Evolutionary conservation across 2,113 vertebrate species (phyloP).

Genomic region (Himantopus leucocephalus): DNA sequence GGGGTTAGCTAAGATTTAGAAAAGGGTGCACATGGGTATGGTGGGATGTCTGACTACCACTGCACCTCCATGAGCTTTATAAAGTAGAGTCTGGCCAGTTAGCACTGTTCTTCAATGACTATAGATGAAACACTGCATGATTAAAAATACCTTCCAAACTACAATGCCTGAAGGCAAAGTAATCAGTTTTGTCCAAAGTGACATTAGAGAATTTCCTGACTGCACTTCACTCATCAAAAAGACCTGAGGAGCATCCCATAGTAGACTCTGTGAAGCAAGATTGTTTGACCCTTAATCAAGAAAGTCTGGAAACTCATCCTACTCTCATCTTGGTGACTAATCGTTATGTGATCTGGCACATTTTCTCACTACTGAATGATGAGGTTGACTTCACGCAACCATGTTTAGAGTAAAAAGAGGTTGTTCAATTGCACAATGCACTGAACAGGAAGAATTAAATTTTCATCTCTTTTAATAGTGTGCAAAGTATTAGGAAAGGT

Average conservation of each 20-base stretch:
- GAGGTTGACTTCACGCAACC: neutral
- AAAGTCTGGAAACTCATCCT: neutral
- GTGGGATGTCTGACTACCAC: neutral
- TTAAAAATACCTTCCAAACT: neutral
- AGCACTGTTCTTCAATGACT: neutral
- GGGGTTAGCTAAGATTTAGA: neutral
- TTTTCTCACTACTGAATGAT: neutral
- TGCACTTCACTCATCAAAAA: neutral
- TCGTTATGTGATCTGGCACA: neutral
- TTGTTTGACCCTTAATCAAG: neutral
- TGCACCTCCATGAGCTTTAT: neutral
- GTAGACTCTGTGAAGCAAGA: neutral
- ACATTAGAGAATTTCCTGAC: neutral
- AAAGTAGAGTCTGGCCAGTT: neutral
- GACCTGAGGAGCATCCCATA: neutral
- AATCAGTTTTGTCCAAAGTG: neutral
- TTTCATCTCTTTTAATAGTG: neutral
- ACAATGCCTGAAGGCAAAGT: neutral
- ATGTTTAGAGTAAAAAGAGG: neutral
- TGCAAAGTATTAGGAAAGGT: neutral
- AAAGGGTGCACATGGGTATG: rapidly evolving
- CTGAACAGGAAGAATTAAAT: neutral
- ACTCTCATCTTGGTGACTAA: neutral
- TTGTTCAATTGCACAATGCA: neutral
- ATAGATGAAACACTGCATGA: neutral